Evolutionary conservation across 2,797 vertebrate genomes (phyloP).

Genomic region (Poecilia wingei): DNA sequence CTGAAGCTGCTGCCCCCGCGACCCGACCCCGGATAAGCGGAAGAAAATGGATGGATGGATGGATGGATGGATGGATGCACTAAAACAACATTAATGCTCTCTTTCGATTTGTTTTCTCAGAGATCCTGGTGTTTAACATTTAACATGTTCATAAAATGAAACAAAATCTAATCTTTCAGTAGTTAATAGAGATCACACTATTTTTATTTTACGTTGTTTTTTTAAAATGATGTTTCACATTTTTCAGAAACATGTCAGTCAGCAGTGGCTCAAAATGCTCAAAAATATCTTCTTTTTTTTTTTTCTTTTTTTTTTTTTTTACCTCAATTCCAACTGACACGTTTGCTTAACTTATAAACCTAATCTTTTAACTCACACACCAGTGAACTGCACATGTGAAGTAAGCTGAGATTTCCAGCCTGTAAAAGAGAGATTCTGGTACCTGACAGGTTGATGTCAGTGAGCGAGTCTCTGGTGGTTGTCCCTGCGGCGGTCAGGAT

Average conservation of each 20-base stretch:
- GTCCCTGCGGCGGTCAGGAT: conserved; percentile 93
- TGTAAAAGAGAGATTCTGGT: conserved; percentile 29
- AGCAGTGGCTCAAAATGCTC: no score
- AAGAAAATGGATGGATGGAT: no score
- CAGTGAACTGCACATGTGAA: conserved; percentile 3
- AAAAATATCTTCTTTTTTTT: neutral
- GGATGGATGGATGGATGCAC: no score
- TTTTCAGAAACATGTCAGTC: neutral
- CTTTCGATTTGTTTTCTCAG: neutral
- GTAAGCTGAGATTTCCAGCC: conserved; percentile 12
- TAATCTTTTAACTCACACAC: conserved; percentile 1
- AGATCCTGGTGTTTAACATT: neutral
- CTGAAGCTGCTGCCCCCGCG: no score
- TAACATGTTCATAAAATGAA: neutral
- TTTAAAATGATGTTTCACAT: neutral
- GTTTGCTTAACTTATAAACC: neutral
- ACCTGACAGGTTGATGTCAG: conserved; percentile 93
- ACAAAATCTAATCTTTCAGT: no score
- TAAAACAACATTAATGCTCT: neutral
- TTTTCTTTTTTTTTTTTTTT: no score
- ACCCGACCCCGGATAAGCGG: no score
- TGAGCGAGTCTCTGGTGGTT: conserved; percentile 90
- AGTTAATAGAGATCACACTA: no score
- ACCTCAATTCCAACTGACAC: neutral
- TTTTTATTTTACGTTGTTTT: neutral